Percentiles rank a stretch among this genome's conserved stretches.
Evolutionary conservation across 1,140 invertebrate species (phyloP).

Genomic region (Venustaconcha ellipsiformis): DNA sequence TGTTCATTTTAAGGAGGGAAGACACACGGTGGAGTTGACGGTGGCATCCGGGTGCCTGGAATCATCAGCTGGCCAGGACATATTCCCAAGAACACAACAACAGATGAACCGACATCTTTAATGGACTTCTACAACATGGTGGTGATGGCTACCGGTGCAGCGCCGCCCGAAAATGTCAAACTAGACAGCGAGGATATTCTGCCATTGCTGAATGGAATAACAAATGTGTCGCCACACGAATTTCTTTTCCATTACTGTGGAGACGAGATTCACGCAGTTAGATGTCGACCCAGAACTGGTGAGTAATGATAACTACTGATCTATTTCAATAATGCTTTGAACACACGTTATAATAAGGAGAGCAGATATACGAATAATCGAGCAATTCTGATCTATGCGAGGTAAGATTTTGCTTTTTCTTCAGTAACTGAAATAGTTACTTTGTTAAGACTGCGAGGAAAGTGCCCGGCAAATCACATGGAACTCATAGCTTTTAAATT

Average conservation of each 20-base stretch:
- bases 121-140: constrained; percentile 2
- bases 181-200: constrained; percentile 6
- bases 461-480: no score
- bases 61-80: constrained; percentile 2
- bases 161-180: background rate
- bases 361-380: no score
- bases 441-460: no score
- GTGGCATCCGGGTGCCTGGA: constrained; percentile 8
- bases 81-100: background rate
- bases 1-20: background rate
- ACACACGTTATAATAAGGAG: no score
- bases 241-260: constrained; percentile 11
- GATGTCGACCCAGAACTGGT: constrained; percentile 8
- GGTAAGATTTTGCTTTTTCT: no score
- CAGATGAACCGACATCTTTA: constrained; percentile 3
- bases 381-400: no score
- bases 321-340: no score
- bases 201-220: background rate
- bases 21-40: constrained; percentile 3
- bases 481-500: no score
- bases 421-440: no score
- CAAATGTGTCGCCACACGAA: constrained; percentile 1
- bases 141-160: background rate
- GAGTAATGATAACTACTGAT: background rate
- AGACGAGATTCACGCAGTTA: constrained; percentile 7